phyloP scores from a whole-genome alignment of 2,888 invertebrate genomes.

The Chloroclysta siterata region DNA sequence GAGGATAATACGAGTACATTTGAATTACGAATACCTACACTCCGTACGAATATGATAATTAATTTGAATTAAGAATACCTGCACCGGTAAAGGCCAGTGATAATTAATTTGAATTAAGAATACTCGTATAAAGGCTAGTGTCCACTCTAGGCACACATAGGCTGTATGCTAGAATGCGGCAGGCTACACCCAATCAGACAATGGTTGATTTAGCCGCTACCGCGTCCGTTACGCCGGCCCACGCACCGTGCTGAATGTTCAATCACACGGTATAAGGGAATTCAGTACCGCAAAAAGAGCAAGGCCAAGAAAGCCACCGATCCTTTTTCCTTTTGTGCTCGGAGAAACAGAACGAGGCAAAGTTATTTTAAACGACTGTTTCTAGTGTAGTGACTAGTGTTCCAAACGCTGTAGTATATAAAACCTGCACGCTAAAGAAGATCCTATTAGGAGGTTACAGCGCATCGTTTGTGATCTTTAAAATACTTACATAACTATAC shows the following conservation, averaged over 20 bases:
- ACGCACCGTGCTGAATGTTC: slow-evolving; percentile 66
- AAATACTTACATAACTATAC: too few relatives aligned
- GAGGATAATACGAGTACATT: too few relatives aligned
- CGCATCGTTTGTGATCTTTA: too few relatives aligned
- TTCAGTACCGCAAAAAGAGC: slow-evolving; percentile 16
- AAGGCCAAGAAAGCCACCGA: too few relatives aligned
- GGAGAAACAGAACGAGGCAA: too few relatives aligned
- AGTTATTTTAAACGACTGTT: too few relatives aligned
- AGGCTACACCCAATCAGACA: slow-evolving; percentile 78
- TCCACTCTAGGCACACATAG: slow-evolving; percentile 41
- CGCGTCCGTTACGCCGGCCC: slow-evolving; percentile 75
- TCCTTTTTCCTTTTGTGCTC: too few relatives aligned
- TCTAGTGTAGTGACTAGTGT: too few relatives aligned
- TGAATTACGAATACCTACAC: too few relatives aligned
- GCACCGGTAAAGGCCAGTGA: background rate
- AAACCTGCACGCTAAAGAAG: too few relatives aligned
- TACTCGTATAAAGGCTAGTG: slow-evolving; percentile 13
- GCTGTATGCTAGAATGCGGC: slow-evolving; percentile 59
- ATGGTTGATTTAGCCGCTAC: slow-evolving; percentile 78
- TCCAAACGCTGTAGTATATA: too few relatives aligned
- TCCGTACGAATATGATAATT: background rate
- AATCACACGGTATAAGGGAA: slow-evolving; percentile 11
- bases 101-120: background rate
- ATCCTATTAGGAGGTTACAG: too few relatives aligned
- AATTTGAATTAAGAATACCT: background rate